Evolutionary conservation across 2,797 vertebrate genomes (phyloP).

Genomic region (Onychomys arenicola): DNA sequence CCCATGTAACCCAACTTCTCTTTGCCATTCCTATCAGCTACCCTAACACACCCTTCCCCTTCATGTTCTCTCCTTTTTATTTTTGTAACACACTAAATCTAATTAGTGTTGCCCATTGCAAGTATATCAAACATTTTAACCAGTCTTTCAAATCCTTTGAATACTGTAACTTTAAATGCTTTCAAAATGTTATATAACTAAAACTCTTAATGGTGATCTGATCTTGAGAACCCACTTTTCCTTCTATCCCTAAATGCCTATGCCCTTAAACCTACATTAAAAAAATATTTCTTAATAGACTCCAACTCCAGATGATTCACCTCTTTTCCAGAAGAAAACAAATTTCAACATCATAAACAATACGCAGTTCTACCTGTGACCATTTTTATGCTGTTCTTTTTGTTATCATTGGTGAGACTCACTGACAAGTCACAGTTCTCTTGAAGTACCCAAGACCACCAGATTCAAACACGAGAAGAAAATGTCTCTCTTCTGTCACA

Average conservation of each 20-base stretch:
- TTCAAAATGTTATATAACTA: background rate
- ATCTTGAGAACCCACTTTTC: background rate
- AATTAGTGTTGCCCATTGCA: background rate
- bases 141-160: background rate
- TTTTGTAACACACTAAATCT: background rate
- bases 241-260: background rate
- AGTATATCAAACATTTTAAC: background rate
- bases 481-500: background rate
- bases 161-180: background rate
- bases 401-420: background rate
- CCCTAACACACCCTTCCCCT: background rate
- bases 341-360: slow-evolving; percentile 8
- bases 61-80: background rate
- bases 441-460: background rate
- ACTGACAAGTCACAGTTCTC: background rate
- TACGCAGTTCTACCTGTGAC: background rate
- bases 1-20: too few species aligned
- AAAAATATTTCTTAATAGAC: background rate
- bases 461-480: background rate
- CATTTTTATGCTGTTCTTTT: background rate
- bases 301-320: background rate
- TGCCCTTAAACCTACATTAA: background rate
- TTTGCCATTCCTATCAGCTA: background rate
- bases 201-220: background rate
- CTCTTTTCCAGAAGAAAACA: background rate